phyloP scores from a whole-genome alignment of 2,797 vertebrate species.

The Chiloscyllium punctatum region DNA sequence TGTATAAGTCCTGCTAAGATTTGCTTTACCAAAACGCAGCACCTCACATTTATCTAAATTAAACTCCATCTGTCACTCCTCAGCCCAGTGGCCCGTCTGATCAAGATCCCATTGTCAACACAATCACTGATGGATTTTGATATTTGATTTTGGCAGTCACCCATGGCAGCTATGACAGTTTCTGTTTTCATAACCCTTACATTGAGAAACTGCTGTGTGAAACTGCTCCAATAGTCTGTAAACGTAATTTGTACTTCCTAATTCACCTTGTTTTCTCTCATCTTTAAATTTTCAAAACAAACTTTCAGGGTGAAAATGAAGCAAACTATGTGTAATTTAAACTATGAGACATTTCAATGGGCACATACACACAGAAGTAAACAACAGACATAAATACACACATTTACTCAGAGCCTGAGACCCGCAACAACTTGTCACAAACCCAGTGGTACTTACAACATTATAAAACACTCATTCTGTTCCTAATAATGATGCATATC shows the following conservation, averaged over 20 bases:
- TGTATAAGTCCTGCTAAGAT: no score
- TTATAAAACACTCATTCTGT: background rate
- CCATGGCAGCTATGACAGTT: background rate
- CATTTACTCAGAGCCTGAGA: background rate
- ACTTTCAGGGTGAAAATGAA: background rate
- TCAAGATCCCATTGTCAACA: no score
- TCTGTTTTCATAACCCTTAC: background rate
- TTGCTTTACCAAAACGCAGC: no score
- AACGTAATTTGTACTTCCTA: background rate
- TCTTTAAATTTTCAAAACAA: background rate
- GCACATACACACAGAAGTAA: background rate
- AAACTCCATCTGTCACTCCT: no score
- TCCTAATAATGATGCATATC: background rate
- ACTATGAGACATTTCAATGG: background rate
- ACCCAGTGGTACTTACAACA: background rate
- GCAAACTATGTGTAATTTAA: background rate
- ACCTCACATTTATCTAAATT: no score
- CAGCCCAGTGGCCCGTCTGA: no score
- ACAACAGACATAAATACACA: background rate
- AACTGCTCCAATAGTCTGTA: background rate
- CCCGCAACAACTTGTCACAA: background rate
- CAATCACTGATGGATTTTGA: background rate
- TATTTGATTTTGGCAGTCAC: background rate
- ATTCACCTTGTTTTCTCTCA: background rate
- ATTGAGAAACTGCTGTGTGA: background rate